Base-by-base conservation (phyloP, 92 coral and sea anemone genomes). In the Nematostella vectensis region DNA sequence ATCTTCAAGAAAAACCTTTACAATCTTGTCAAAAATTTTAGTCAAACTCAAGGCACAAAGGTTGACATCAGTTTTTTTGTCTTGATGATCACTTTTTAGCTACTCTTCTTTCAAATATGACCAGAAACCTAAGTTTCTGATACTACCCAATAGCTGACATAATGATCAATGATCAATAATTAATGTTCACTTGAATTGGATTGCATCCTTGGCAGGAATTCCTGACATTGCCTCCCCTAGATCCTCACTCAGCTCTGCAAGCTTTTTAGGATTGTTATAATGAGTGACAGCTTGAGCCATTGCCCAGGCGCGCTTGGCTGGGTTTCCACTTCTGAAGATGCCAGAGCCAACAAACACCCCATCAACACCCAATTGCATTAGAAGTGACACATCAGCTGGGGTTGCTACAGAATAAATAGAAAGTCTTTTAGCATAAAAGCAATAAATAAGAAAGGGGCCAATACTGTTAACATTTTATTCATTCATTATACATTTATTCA, bases 341-440 rank as follows among this genome's bases (percentile, higher is more conserved):
- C 98, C 98, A 9, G 98, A 91, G 6, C 98, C 98, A 26, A 91
- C 98, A 63, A 91, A 91, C 49, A 91, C 98, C 27, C 98, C 98
- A 54, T 91, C 98, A 26, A 91, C 93, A 27, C 96, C 96, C 28
- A 91, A 80, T 82, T 91, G 98, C 98, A 91, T 91, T 43, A 91
- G 69, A 31, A 91, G 71, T 15, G 96, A 65, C 24, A 86, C 98
- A 55, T 91, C 98, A 0, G 98, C 93, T 3, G 98, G 98, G 6
- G 98, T 91, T 11, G 98, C 98, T 91, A 47, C 1, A 59, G 37
- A 68, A 36, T 2, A 65, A 27, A 58, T 13, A 37, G 6, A 53
- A n/a, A n/a, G n/a, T n/a, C n/a, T n/a, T n/a, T 12, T 11, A 27
- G 13, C 18, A 12, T 39, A 6, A 51, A 25, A 11, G 13, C 24